Evolutionary conservation across 2,888 invertebrate species (phyloP).

Genomic region (Polietes domitor): DNA sequence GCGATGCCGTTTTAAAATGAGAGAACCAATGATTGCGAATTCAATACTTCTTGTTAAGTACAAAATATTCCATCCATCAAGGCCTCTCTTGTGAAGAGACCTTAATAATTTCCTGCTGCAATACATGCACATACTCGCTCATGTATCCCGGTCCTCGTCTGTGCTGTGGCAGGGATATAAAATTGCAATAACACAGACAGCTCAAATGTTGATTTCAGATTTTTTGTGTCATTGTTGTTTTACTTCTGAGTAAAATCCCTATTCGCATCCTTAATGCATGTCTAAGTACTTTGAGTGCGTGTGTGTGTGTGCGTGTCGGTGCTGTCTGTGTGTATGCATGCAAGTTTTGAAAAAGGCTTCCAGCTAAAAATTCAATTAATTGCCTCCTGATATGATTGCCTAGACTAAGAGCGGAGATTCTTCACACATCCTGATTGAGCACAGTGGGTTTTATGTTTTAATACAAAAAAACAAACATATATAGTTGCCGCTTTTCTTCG

Average conservation of each 20-base stretch:
- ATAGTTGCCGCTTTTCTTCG: no score
- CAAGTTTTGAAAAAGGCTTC: constrained; percentile 33
- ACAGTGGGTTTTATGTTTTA: no score
- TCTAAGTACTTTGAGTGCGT: constrained; percentile 14
- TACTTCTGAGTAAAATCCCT: constrained; percentile 20
- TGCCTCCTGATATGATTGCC: constrained; percentile 59
- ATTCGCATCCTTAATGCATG: constrained; percentile 6
- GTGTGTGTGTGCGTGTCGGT: background rate
- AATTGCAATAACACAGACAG: constrained; percentile 50
- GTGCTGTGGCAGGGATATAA: background rate
- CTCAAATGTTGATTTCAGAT: constrained; percentile 41
- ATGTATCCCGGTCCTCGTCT: no score
- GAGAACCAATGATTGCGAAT: no score
- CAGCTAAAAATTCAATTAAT: constrained; percentile 68
- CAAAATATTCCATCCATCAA: no score
- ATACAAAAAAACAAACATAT: no score
- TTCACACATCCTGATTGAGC: background rate
- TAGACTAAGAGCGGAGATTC: constrained; percentile 37
- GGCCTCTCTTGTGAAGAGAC: no score
- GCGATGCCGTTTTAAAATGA: no score
- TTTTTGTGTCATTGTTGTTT: background rate
- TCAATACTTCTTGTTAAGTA: no score
- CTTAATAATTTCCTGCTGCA: no score
- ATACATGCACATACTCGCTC: constrained; percentile 28
- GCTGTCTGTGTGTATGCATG: background rate